Percentiles rank a stretch among this genome's conserved stretches.
Conservation (phyloP, 2,797 vertebrate genomes). For the Xyrichtys novacula region DNA sequence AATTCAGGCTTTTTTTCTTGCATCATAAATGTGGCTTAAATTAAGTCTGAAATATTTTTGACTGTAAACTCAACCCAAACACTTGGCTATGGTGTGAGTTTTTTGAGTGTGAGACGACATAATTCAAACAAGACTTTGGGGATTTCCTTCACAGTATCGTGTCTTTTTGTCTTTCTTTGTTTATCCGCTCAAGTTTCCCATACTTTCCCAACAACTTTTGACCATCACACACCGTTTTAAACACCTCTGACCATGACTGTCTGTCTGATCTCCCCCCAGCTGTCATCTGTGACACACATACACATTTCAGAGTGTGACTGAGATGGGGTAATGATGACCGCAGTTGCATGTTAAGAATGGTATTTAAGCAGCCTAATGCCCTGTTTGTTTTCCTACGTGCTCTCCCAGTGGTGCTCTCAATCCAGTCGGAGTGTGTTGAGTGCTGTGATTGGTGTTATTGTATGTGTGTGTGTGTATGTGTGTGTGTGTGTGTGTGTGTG, state of each 20-base stretch:
- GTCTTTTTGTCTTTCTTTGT: constrained; percentile 4
- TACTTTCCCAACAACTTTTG: not conserved
- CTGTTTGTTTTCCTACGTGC: constrained; percentile 76
- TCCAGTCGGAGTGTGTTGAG: constrained; percentile 64
- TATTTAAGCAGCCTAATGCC: constrained; percentile 75
- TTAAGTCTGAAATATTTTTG: too few relatives aligned
- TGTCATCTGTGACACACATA: constrained; percentile 56
- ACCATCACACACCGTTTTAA: constrained; percentile 13
- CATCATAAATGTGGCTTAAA: too few relatives aligned
- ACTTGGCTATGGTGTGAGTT: too few relatives aligned
- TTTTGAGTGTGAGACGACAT: too few relatives aligned
- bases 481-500: constrained; percentile 60
- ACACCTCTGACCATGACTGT: constrained; percentile 34
- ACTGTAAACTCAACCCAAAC: too few relatives aligned
- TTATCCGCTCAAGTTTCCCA: too few relatives aligned
- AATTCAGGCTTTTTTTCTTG: too few relatives aligned
- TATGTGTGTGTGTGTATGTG: constrained; percentile 60
- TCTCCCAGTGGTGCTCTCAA: constrained; percentile 66
- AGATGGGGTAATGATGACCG: constrained; percentile 59
- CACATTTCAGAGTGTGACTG: constrained; percentile 37
- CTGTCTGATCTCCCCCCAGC: constrained; percentile 43
- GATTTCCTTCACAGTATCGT: not conserved
- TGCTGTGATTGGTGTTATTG: constrained; percentile 69
- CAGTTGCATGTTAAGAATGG: constrained; percentile 55
- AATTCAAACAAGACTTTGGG: not conserved